These are phyloP conservation scores for Rhodinocichla rosea DNA, from an alignment of 2,113 vertebrate genomes.

Conservation along the genomic window DNA sequence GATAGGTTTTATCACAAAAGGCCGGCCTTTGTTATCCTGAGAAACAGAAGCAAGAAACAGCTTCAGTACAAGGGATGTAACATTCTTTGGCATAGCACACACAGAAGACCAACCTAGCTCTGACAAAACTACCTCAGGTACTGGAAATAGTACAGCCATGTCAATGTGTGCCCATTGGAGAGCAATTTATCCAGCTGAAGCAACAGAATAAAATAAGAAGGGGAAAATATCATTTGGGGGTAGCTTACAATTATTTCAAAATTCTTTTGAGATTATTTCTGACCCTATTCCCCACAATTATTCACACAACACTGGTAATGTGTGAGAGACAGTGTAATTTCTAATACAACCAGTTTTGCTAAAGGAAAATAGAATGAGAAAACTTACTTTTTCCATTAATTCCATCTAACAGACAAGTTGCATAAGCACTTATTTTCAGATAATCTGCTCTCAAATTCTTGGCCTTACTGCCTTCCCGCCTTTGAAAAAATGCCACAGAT, in stretches of 20 bases:
- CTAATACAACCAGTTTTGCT: not conserved
- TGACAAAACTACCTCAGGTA: not conserved
- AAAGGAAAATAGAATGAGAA: not conserved
- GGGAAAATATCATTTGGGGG: accelerated
- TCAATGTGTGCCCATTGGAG: not conserved
- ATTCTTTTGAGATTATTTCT: not conserved
- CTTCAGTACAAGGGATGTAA: not conserved
- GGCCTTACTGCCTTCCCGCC: not conserved
- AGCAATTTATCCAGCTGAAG: not conserved
- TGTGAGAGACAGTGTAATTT: not conserved
- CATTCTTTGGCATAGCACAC: not conserved
- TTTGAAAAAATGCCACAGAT: not conserved
- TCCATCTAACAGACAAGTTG: not conserved
- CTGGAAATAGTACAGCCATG: not conserved
- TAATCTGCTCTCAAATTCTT: not conserved
- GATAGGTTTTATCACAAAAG: conserved; percentile 82
- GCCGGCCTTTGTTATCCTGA: conserved; percentile 80
- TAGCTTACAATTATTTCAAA: not conserved
- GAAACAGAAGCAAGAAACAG: not conserved
- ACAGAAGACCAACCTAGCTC: not conserved
- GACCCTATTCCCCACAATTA: not conserved
- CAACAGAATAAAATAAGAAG: not conserved
- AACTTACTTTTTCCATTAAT: not conserved
- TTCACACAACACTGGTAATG: not conserved
- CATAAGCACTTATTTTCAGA: not conserved